These are phyloP conservation scores for Anastrepha obliqua DNA, from an alignment of 1,140 invertebrate species.

Conservation along the genomic window DNA sequence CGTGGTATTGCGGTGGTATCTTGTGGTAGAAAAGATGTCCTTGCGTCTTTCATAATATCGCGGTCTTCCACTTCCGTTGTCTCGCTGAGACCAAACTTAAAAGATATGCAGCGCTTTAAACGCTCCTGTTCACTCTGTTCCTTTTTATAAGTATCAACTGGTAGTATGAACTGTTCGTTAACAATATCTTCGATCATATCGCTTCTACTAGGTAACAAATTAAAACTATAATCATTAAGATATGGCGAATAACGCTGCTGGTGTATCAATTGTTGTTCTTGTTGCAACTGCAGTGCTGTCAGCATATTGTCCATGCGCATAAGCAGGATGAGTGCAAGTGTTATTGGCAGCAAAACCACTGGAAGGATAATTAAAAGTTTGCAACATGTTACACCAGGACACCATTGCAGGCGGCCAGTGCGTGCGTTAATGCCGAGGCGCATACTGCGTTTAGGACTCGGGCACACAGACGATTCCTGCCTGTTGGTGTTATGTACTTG, in stretches of 20 bases:
- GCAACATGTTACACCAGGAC: slow-evolving; percentile 70
- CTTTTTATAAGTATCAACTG: slow-evolving; percentile 49
- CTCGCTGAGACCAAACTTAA: slow-evolving; percentile 65
- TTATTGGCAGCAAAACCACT: slow-evolving; percentile 71
- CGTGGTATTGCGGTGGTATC: slow-evolving; percentile 63
- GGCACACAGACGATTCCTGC: background rate
- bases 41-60: slow-evolving; percentile 71
- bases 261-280: slow-evolving; percentile 12
- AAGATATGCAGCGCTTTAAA: slow-evolving; percentile 65
- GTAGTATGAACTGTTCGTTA: slow-evolving; percentile 66
- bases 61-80: slow-evolving; percentile 68
- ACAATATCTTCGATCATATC: slow-evolving; percentile 65
- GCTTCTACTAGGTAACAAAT: slow-evolving; percentile 12
- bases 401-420: slow-evolving; percentile 73
- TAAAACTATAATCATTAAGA: slow-evolving; percentile 60
- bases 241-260: slow-evolving; percentile 58
- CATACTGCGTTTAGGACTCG: slow-evolving; percentile 58
- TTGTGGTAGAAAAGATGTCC: slow-evolving; percentile 70
- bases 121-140: slow-evolving; percentile 58
- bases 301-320: slow-evolving; percentile 72
- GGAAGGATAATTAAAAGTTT: slow-evolving; percentile 71
- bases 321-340: slow-evolving; percentile 69
- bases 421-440: slow-evolving; percentile 68
- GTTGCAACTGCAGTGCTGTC: slow-evolving; percentile 63
- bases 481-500: slow-evolving; percentile 61